These are phyloP conservation scores for Nyctalus aviator DNA, from an alignment of 2,797 vertebrate species.

Conservation along the genomic window DNA sequence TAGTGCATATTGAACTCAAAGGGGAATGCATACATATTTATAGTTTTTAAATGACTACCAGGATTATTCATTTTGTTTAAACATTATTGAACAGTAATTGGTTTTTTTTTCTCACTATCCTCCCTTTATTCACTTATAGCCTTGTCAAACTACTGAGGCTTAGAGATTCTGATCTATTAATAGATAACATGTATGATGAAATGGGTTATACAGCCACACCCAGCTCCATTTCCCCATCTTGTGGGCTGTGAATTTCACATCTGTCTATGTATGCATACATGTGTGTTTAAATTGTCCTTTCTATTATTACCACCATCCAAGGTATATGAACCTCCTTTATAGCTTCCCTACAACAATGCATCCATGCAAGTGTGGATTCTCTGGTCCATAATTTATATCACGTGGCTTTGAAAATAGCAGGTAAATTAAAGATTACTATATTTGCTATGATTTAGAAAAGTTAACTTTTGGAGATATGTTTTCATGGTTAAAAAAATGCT, in stretches of 20 bases:
- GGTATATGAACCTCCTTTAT: neutral
- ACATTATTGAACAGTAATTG: neutral
- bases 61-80: neutral
- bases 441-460: slow-evolving; percentile 50
- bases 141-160: neutral
- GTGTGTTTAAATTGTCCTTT: neutral
- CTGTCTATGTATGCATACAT: neutral
- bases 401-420: neutral
- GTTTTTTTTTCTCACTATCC: neutral
- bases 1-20: neutral
- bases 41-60: neutral
- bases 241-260: neutral
- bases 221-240: neutral
- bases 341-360: neutral
- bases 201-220: neutral
- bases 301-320: neutral
- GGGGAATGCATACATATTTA: neutral
- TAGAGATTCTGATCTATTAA: neutral
- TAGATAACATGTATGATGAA: neutral
- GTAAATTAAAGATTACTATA: slow-evolving; percentile 4
- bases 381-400: neutral
- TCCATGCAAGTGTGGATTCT: neutral
- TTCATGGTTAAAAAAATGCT: slow-evolving; percentile 53
- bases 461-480: slow-evolving; percentile 59
- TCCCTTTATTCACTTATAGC: neutral